phyloP scores from a whole-genome alignment of 2,888 invertebrate genomes.

The Cyaniris semiargus region DNA sequence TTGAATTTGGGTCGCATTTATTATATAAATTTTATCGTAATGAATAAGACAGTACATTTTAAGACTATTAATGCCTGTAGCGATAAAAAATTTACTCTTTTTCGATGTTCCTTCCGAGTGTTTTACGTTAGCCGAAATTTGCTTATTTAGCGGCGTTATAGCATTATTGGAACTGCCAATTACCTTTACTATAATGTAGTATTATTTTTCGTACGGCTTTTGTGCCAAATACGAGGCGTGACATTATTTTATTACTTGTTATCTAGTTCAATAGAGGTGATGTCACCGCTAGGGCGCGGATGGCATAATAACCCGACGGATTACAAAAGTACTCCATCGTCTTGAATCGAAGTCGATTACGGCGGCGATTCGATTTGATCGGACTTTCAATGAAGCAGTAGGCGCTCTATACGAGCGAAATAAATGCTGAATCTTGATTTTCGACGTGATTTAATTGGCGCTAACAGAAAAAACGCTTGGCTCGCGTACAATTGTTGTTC shows the following conservation, averaged over 20 bases:
- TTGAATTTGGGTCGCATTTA: constrained; percentile 60
- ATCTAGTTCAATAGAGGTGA: constrained; percentile 68
- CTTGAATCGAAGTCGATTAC: constrained; percentile 28
- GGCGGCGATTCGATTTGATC: constrained; percentile 18
- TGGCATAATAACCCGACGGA: constrained; percentile 57
- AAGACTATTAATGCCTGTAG: constrained; percentile 42
- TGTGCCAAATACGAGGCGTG: constrained; percentile 57
- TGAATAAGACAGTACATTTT: constrained; percentile 48
- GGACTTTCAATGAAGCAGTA: constrained; percentile 13
- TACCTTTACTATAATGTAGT: background rate
- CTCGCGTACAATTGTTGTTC: background rate
- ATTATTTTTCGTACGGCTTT: constrained; percentile 26
- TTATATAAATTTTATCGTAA: constrained; percentile 46
- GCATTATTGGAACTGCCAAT: background rate
- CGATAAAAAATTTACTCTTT: constrained; percentile 40
- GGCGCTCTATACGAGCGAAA: constrained; percentile 10
- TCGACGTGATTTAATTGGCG: constrained; percentile 21
- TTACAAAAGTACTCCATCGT: constrained; percentile 28
- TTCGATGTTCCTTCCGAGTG: constrained; percentile 37
- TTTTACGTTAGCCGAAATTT: constrained; percentile 35
- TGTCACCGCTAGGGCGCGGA: constrained; percentile 66
- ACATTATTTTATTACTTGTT: constrained; percentile 64
- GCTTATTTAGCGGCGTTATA: constrained; percentile 8
- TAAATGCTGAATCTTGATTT: constrained; percentile 25
- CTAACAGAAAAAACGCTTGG: constrained; percentile 14